Evolutionary conservation across 2,113 vertebrate species (phyloP).

Genomic region (Eudorcas thomsonii): DNA sequence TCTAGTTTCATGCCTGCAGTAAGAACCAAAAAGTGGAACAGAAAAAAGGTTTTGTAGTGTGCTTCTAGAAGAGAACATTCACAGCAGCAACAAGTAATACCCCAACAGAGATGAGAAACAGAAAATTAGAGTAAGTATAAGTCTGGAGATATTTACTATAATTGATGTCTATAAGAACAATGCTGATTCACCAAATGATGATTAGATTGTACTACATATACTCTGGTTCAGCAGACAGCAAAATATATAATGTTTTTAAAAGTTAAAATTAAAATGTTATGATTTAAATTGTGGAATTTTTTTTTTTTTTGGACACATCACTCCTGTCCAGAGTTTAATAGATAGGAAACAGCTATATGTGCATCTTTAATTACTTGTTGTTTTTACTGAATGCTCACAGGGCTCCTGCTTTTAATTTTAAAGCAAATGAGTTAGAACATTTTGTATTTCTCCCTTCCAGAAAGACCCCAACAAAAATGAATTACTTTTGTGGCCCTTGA

Average conservation of each 20-base stretch:
- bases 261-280: not conserved
- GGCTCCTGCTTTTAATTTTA: conserved; percentile 33
- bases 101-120: not conserved
- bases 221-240: not conserved
- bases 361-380: not conserved
- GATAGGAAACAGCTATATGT: not conserved
- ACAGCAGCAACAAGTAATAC: not conserved
- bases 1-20: not conserved
- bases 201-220: not conserved
- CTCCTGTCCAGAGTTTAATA: not conserved
- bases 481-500: not conserved
- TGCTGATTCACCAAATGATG: not conserved
- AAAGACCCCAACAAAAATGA: not conserved
- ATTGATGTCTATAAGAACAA: not conserved
- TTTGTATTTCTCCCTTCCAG: not conserved
- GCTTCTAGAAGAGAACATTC: not conserved
- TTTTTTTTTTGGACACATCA: not conserved
- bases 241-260: not conserved
- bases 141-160: not conserved
- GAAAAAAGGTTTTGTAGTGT: not conserved
- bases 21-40: not conserved
- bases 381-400: not conserved
- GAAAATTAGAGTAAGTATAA: not conserved
- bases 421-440: conserved; percentile 33
- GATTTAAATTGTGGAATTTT: not conserved